These are phyloP conservation scores for Scyliorhinus canicula DNA, from an alignment of 2,797 vertebrate genomes.

Conservation along the genomic window DNA sequence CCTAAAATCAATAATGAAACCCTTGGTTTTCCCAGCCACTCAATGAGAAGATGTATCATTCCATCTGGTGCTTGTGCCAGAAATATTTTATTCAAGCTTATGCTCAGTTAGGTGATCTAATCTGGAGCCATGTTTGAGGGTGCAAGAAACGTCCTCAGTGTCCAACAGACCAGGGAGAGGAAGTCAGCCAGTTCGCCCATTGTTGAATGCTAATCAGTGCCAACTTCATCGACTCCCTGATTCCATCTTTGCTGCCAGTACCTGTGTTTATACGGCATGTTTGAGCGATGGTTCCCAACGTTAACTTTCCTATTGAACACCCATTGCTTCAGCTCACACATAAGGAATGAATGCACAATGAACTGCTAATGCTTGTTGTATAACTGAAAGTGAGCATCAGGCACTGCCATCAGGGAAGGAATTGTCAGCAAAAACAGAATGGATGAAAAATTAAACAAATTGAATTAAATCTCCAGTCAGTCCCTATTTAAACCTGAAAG, in stretches of 20 bases:
- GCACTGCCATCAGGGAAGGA: background rate
- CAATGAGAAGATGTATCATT: background rate
- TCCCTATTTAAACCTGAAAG: no score
- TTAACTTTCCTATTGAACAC: background rate
- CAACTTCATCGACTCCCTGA: background rate
- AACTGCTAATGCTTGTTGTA: background rate
- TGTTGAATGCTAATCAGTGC: background rate
- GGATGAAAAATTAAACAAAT: background rate
- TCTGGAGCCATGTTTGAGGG: background rate
- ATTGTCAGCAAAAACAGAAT: background rate
- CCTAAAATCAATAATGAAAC: background rate
- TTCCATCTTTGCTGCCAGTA: background rate
- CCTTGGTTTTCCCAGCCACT: background rate
- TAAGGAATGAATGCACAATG: background rate
- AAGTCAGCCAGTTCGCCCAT: background rate
- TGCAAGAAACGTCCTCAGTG: background rate
- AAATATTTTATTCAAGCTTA: background rate
- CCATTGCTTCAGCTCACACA: background rate
- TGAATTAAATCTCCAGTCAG: background rate
- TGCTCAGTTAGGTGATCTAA: background rate
- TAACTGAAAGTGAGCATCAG: background rate
- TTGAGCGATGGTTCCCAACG: background rate
- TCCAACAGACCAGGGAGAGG: background rate
- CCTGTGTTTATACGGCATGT: no score
- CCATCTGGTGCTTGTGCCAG: background rate